phyloP scores from a whole-genome alignment of 1,140 invertebrate species.

The Meloidogyne hapla region DNA sequence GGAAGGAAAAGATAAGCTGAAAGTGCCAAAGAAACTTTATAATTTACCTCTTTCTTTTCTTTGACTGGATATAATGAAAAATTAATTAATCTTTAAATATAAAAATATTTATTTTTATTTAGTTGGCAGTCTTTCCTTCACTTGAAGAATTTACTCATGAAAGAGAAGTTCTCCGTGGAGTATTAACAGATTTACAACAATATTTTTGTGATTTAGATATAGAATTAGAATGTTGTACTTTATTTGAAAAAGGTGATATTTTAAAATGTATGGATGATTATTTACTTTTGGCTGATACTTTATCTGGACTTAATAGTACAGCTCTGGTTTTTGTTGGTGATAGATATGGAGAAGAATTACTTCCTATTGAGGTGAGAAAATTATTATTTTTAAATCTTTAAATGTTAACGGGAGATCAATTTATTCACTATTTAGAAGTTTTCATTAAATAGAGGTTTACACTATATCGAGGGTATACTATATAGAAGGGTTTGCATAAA shows the following conservation, averaged over 20 bases:
- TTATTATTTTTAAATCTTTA: too few species aligned
- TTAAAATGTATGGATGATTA: slow-evolving; percentile 37
- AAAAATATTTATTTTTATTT: slow-evolving; percentile 7
- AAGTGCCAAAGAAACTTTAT: too few species aligned
- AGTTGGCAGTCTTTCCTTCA: slow-evolving; percentile 28
- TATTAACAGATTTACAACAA: slow-evolving; percentile 47
- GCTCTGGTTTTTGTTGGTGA: slow-evolving; percentile 49
- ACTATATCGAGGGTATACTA: too few species aligned
- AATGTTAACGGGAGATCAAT: too few species aligned
- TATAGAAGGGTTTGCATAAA: too few species aligned
- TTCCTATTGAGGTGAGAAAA: slow-evolving; percentile 44
- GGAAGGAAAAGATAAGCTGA: too few species aligned
- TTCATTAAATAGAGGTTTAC: too few species aligned
- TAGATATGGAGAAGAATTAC: slow-evolving; percentile 45
- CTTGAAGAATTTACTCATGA: slow-evolving; percentile 46
- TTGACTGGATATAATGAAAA: too few species aligned
- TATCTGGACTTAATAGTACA: slow-evolving; percentile 35
- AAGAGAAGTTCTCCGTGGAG: slow-evolving; percentile 45
- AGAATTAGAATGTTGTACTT: slow-evolving; percentile 49
- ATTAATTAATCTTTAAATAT: too few species aligned
- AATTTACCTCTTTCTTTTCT: too few species aligned
- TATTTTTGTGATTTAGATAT: slow-evolving; percentile 49
- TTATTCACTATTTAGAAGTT: too few species aligned
- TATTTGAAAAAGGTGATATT: slow-evolving; percentile 37
- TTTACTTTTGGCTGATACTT: slow-evolving; percentile 33